These are phyloP conservation scores for Sarcophilus harrisii DNA, from an alignment of 2,797 vertebrate species.

Conservation along the genomic window DNA sequence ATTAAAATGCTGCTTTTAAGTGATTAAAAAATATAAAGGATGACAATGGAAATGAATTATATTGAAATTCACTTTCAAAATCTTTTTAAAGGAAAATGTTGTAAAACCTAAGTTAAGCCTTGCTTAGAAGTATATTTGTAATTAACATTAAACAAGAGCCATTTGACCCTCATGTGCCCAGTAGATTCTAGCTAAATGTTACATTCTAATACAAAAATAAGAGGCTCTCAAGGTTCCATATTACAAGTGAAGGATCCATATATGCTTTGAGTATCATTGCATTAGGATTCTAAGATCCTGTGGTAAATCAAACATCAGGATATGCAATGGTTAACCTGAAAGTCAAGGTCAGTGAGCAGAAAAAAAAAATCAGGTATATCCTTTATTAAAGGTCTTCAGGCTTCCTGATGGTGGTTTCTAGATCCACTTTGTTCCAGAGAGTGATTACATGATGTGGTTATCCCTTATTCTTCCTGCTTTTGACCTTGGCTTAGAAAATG, in stretches of 20 bases:
- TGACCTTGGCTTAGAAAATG: not conserved
- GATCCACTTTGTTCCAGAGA: not conserved
- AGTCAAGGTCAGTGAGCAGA: not conserved
- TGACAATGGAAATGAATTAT: not conserved
- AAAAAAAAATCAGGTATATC: not conserved
- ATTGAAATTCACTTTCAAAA: not conserved
- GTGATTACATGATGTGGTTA: not conserved
- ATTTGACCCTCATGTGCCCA: not conserved
- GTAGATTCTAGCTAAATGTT: constrained; percentile 35
- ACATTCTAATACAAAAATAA: constrained; percentile 49
- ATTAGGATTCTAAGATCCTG: not conserved
- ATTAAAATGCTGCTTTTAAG: not conserved
- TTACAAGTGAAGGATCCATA: not conserved
- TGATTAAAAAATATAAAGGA: not conserved
- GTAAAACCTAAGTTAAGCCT: not conserved
- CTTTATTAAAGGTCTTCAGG: not conserved
- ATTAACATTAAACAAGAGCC: constrained; percentile 42
- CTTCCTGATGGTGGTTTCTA: not conserved
- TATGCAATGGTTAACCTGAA: not conserved
- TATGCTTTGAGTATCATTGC: not conserved
- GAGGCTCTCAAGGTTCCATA: constrained; percentile 11
- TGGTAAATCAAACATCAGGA: not conserved
- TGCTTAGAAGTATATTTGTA: constrained; percentile 27
- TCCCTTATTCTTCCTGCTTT: not conserved
- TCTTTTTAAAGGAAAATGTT: not conserved